Percentiles rank a stretch among this genome's conserved stretches.
Evolutionary conservation across 2,888 invertebrate genomes (phyloP).

Genomic region (Ichneumon xanthorius): DNA sequence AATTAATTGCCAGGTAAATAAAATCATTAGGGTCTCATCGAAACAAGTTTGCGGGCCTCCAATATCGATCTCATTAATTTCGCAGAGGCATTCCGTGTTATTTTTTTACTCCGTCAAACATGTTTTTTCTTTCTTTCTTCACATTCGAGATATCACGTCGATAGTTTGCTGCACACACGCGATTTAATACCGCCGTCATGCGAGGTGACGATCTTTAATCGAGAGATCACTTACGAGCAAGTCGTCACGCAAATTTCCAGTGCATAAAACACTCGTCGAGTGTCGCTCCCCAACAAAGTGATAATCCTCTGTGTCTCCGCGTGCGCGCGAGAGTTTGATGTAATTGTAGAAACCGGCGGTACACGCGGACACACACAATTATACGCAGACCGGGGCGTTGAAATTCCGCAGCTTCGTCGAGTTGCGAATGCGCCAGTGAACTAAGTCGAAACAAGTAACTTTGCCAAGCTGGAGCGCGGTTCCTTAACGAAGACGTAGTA

Average conservation of each 20-base stretch:
- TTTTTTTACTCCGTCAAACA: not conserved
- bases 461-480: conserved; percentile 30
- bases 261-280: not conserved
- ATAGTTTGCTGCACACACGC: not conserved
- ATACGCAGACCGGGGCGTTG: not conserved
- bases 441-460: conserved; percentile 53
- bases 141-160: not conserved
- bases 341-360: not conserved
- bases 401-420: conserved; percentile 45
- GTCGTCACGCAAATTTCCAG: conserved; percentile 4
- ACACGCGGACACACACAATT: not conserved
- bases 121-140: not conserved
- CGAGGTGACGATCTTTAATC: not conserved
- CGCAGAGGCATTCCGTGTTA: not conserved
- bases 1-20: conserved; percentile 19
- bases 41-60: not conserved
- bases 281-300: not conserved
- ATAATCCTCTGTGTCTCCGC: conserved; percentile 17
- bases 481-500: conserved; percentile 52
- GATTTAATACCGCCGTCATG: not conserved
- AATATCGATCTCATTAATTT: not conserved
- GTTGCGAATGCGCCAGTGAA: conserved; percentile 25
- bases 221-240: not conserved
- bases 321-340: not conserved
- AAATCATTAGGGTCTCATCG: conserved; percentile 4